Base-by-base conservation (phyloP, 2,797 vertebrate species). In the Pipistrellus nathusii region DNA sequence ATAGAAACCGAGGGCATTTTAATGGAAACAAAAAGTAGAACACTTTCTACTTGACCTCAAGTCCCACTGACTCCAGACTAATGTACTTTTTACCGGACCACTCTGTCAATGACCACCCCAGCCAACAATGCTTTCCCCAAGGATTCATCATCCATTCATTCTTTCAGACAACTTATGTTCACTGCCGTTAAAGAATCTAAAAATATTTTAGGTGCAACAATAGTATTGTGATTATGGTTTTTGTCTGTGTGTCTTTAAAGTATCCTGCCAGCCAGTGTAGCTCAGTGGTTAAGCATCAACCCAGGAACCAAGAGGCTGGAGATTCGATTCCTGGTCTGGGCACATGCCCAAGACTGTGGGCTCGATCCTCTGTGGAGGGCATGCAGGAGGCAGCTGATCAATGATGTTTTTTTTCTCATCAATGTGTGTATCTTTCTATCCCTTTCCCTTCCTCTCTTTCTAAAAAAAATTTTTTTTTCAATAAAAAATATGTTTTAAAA, bases 1-100 rank as follows among this genome's bases (percentile, higher is more conserved):
- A 68, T 3, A 81, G 13, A 93, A 91, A 53, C 38, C 21, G 27
- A 64, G 46, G 25, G 25, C 5, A 72, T 69, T 80, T 66, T 59
- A 66, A 64, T 6, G 20, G 83, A 84, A 72, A 55, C 12, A 76
- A 94, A 93, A 87, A 89, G n/a, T 38, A n/a, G 48, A 88, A 66
- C 59, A 21, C 73, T 59, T 59, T 10, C 41, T 46, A 59, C 57
- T 55, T 41, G 35, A 87, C n/a, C 21, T 46, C 23, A 76, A 62
- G 23, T 73, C 46, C 25, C 85, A 53, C 17, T 77, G 27, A 94
- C 21, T 92, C 30, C 51, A 88, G 44, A 77, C 13, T 93, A 72
- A 81, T 15, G 17, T 66, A 32, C 66, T 93, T 71, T 55, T 62
- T 57, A 9, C 17, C 21, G 44, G 44, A 46, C 9, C 35, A 76